Percentiles rank a stretch among this genome's conserved stretches.
Conservation (phyloP, 2,797 vertebrate genomes). For the Acanthornis magna region DNA sequence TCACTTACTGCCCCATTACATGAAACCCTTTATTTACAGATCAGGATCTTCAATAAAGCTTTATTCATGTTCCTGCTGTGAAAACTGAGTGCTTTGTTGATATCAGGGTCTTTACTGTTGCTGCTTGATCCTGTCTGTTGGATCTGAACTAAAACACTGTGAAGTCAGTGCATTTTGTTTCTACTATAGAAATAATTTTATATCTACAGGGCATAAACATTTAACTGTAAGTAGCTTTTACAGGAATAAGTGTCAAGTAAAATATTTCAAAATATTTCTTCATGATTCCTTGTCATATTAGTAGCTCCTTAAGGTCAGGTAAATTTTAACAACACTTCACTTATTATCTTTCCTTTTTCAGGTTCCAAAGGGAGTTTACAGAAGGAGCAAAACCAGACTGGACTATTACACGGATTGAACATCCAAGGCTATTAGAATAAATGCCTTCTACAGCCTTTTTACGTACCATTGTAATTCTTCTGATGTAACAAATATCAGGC, state of each 20-base stretch:
- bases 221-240: not conserved
- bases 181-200: not conserved
- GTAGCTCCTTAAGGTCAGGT: not conserved
- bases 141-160: not conserved
- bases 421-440: constrained; percentile 89
- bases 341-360: constrained; percentile 59
- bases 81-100: not conserved
- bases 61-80: not conserved
- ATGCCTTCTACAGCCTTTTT: constrained; percentile 22
- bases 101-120: not conserved
- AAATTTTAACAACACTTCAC: not conserved
- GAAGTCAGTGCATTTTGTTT: not conserved
- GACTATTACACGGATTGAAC: constrained; percentile 92
- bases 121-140: not conserved
- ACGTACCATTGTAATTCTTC: constrained; percentile 35
- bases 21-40: not conserved
- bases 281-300: not conserved
- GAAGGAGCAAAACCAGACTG: constrained; percentile 90
- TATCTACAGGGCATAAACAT: not conserved
- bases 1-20: not conserved
- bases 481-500: constrained; percentile 35
- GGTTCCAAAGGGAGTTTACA: constrained; percentile 96
- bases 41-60: not conserved
- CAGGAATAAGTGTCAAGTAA: not conserved
- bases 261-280: not conserved